phyloP scores from a whole-genome alignment of 1,140 invertebrate genomes.

The Oryzaephilus surinamensis region DNA sequence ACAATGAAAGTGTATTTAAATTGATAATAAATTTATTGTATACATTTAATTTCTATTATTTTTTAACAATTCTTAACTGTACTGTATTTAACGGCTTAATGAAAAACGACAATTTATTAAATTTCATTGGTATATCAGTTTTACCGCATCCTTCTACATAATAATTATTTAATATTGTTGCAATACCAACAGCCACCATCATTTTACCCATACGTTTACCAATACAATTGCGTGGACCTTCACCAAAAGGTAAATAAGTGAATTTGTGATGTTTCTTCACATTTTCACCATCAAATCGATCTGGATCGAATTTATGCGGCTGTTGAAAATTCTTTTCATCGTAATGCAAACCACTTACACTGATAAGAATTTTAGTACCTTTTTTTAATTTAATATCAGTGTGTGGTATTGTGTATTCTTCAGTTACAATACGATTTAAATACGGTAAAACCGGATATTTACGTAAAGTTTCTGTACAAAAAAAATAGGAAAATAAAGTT shows the following conservation, averaged over 20 bases:
- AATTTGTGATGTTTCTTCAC: constrained; percentile 18
- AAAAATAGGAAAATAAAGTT: constrained; percentile 1
- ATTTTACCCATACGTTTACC: no score
- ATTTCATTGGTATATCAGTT: background rate
- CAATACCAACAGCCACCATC: background rate
- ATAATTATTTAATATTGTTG: background rate
- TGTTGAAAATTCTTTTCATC: constrained; percentile 43
- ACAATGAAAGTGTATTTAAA: constrained; percentile 14
- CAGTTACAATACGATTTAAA: constrained; percentile 40
- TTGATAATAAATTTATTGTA: constrained; percentile 12
- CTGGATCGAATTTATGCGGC: constrained; percentile 54
- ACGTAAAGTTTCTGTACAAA: background rate
- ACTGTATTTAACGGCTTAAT: no score
- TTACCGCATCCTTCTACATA: background rate
- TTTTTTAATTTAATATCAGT: constrained; percentile 35
- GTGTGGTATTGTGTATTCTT: constrained; percentile 34
- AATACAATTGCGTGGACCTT: constrained; percentile 52
- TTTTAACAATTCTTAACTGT: background rate
- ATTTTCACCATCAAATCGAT: constrained; percentile 42
- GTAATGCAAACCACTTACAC: constrained; percentile 30
- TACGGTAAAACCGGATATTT: constrained; percentile 40
- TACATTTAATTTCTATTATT: constrained; percentile 1
- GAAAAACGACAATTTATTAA: constrained; percentile 6
- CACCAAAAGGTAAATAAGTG: constrained; percentile 50
- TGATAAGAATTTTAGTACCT: constrained; percentile 34